A percentile compares a stretch with the other conserved stretches of the same genome.
Evolutionary conservation across 2,113 vertebrate species (phyloP).

Genomic region (Silurus glanis): DNA sequence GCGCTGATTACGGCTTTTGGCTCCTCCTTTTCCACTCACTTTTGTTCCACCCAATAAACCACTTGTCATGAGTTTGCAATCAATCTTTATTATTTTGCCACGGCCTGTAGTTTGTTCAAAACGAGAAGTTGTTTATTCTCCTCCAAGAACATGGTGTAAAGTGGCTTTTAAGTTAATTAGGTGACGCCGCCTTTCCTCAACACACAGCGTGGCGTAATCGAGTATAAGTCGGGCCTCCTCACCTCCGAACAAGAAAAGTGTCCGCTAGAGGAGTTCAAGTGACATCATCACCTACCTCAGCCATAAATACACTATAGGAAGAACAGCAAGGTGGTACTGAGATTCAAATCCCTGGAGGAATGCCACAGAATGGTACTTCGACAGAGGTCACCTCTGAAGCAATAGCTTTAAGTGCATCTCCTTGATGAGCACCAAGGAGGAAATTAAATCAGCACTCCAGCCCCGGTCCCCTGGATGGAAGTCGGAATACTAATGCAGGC

Average conservation of each 20-base stretch:
- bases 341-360: constrained; percentile 25
- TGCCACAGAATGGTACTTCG: constrained; percentile 28
- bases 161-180: constrained; percentile 53
- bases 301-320: constrained; percentile 22
- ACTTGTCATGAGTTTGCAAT: constrained; percentile 69
- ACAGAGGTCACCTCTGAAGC: constrained; percentile 64
- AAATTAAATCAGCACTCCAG: constrained; percentile 51
- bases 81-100: constrained; percentile 70
- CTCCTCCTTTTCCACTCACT: constrained; percentile 59
- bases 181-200: constrained; percentile 63
- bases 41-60: constrained; percentile 66
- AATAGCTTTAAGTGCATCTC: constrained; percentile 74
- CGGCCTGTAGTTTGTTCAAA: constrained; percentile 63
- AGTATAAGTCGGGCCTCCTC: constrained; percentile 43
- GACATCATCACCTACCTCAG: constrained; percentile 3
- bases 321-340: not conserved
- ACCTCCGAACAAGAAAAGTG: not conserved
- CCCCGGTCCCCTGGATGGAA: constrained; percentile 34
- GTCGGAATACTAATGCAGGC: constrained; percentile 48
- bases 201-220: constrained; percentile 64
- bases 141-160: constrained; percentile 36
- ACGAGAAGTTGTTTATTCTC: constrained; percentile 59
- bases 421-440: constrained; percentile 61
- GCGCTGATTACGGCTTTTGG: constrained; percentile 37
- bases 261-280: not conserved